Base-by-base conservation (phyloP, 2,113 vertebrate genomes). In the Pelecanus crispus region DNA sequence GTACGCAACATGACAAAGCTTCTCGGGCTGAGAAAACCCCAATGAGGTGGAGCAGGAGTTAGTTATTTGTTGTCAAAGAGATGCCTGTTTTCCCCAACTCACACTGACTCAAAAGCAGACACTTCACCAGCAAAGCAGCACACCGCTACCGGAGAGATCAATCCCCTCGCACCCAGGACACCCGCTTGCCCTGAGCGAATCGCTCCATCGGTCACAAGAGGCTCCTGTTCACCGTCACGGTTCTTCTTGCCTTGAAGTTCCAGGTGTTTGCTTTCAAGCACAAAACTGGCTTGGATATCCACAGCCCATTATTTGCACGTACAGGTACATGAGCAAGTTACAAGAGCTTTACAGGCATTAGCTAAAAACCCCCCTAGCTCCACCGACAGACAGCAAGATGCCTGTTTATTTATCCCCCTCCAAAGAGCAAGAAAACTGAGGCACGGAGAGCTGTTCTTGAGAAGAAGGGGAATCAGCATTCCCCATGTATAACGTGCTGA, bases 11-110 rank as follows among this genome's bases (percentile, higher is more conserved):
- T 79, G 78, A 70, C 81, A 90, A 72, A 92, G 91, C 94, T 95
- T 56, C 91, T 22, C n/a, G 80, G 79, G 86, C 85, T 81, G 88
- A 88, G 70, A 74, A 92, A 92, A 90, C 28, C 81, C 55, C 22
- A 1, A 2, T 67, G 94, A 88, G 83, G 73, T 36, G 40, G 77
- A 92, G 92, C 81, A 73, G 80, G 93, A 92, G 94, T 85, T 59
- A 79, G 45, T 28, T 81, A 56, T 75, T 94, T 95, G 94, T 73
- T 91, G 89, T 77, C 77, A 84, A n/a, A 92, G 74, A 17, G 77
- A 84, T 17, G 56, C 49, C 50, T 81, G 50, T 42, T 78, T 47
- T 70, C 88, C 59, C 53, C 65, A 81, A 13, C 82, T 86, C 63
- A 13, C n/a, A 12, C 28, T 78, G 63, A 40, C 58, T 94, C 89